phyloP scores from a whole-genome alignment of 2,888 invertebrate genomes.

The Gari tellinella region DNA sequence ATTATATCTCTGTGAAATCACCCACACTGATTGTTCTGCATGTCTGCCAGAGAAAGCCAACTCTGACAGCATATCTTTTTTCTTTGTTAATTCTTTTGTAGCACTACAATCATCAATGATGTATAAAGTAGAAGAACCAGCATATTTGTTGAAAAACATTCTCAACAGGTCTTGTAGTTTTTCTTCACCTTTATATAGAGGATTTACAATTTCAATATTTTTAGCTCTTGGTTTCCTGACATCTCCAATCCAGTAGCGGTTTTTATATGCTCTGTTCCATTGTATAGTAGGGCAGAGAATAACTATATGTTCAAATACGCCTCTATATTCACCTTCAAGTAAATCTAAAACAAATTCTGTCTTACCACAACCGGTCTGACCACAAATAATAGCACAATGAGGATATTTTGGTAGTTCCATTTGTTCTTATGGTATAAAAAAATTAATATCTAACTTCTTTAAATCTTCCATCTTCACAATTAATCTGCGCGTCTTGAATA shows the following conservation, averaged over 20 bases:
- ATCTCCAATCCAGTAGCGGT: slow-evolving; percentile 26
- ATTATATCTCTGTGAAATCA: slow-evolving; percentile 56
- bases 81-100: slow-evolving; percentile 52
- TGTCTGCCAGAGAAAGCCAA: slow-evolving; percentile 53
- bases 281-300: slow-evolving; percentile 47
- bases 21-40: slow-evolving; percentile 45
- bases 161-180: slow-evolving; percentile 39
- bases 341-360: slow-evolving; percentile 41
- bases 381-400: slow-evolving; percentile 42
- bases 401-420: slow-evolving; percentile 45
- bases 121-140: slow-evolving; percentile 47
- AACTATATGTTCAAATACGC: slow-evolving; percentile 40
- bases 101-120: slow-evolving; percentile 57
- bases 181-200: slow-evolving; percentile 24
- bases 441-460: slow-evolving; percentile 32
- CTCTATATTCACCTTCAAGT: slow-evolving; percentile 34
- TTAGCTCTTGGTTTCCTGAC: slow-evolving; percentile 33
- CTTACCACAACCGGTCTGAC: slow-evolving; percentile 48
- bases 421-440: background rate
- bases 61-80: slow-evolving; percentile 48
- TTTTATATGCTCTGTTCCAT: slow-evolving; percentile 41
- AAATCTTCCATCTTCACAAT: slow-evolving; percentile 53
- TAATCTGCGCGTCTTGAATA: slow-evolving; percentile 53
- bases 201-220: slow-evolving; percentile 35
- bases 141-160: slow-evolving; percentile 38